Conservation (phyloP, 1,140 invertebrate genomes). For the Polypedilum pembai region DNA sequence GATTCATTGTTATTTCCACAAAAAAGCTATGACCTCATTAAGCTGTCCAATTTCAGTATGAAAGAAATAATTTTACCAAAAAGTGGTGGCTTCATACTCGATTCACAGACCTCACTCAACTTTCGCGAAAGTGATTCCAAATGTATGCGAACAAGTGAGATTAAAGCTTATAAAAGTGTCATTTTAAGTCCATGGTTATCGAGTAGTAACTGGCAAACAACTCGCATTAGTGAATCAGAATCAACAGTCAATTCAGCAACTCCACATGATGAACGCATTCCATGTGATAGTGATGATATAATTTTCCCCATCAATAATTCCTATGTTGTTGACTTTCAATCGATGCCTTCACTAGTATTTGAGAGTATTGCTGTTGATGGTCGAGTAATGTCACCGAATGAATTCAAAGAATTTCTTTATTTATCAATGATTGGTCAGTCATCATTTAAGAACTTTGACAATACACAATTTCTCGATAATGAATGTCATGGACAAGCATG, state of each 20-base stretch:
- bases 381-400: constrained; percentile 35
- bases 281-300: constrained; percentile 40
- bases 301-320: constrained; percentile 34
- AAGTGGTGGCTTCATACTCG: neutral
- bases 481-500: constrained; percentile 37
- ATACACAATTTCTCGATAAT: constrained; percentile 33
- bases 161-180: constrained; percentile 6
- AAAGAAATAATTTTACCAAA: constrained; percentile 15
- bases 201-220: neutral
- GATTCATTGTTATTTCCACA: neutral
- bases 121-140: neutral
- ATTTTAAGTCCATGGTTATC: neutral
- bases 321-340: constrained; percentile 37
- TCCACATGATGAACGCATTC: constrained; percentile 38
- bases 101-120: neutral
- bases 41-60: neutral
- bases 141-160: neutral
- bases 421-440: constrained; percentile 36
- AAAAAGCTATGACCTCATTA: constrained; percentile 4
- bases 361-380: constrained; percentile 39
- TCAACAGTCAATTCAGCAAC: constrained; percentile 27
- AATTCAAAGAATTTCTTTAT: constrained; percentile 37
- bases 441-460: constrained; percentile 36
- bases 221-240: neutral
- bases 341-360: constrained; percentile 35